Evolutionary conservation across 1,140 invertebrate species (phyloP), one percentile per base, ranked within the genome.

Genomic region (Sitophilus oryzae): DNA sequence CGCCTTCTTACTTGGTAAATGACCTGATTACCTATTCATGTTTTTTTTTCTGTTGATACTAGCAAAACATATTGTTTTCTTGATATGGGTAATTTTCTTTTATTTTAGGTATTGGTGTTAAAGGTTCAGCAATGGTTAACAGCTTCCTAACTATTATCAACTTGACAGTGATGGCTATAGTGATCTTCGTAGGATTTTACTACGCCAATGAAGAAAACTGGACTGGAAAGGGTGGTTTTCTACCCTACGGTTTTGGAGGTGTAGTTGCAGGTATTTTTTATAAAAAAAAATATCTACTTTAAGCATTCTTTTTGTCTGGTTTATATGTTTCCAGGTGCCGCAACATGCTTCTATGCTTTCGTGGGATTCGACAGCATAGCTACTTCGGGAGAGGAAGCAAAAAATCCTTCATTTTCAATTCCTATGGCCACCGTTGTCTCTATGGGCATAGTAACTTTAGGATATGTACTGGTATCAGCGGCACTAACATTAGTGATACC

Each of bases 271-370:
- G 55, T 57, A 57, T 15, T n/a, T n/a, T n/a, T n/a, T n/a, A n/a
- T n/a, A n/a, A n/a, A n/a, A n/a, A n/a, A n/a, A n/a, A n/a, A n/a
- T n/a, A n/a, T n/a, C n/a, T n/a, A n/a, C n/a, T n/a, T n/a, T n/a
- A n/a, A n/a, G n/a, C n/a, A n/a, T n/a, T n/a, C n/a, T n/a, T n/a
- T n/a, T n/a, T n/a, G n/a, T n/a, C n/a, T n/a, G n/a, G n/a, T n/a
- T n/a, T 2, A 34, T 34, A 34, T 15, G 9, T 11, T n/a, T 46
- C 40, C 21, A 57, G 89, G 89, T 15, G 90, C 91, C 2, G 91
- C 91, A 0, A 88, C 88, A 3, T 92, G 89, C 71, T 93, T 94
- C 64, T 94, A 91, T 65, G 90, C 89, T 0, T 94, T 89, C 62
- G 85, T 93, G 10, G 91, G 88, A 0, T 89, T 90, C 63, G 91